Evolutionary conservation across 2,888 invertebrate species (phyloP), one percentile per base, ranked within the genome.

Genomic region (Lycophotia porphyrea): DNA sequence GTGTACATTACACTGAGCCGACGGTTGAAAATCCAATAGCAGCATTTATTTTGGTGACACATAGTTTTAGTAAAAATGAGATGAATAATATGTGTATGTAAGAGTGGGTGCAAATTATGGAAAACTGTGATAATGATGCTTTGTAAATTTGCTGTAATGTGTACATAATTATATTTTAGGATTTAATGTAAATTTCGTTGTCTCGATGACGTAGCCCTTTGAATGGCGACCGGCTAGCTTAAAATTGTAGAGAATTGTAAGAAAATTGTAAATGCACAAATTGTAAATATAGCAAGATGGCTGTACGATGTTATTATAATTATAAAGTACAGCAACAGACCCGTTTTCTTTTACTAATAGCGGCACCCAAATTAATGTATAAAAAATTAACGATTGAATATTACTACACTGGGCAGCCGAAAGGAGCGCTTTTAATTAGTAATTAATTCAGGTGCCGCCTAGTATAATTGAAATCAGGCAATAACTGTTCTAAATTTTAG

Each of bases 111-210:
- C 92, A 92, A 92, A 92, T 91, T 92, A 93, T 93, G 93, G 90
- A 93, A 93, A 87, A 87, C 95, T 95, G 95, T 95, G 95, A 95
- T 95, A 95, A 88, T 91, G 83, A 91, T 86, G 92, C 90, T 93
- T 92, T 93, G 93, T 93, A 92, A 92, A 92, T 91, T 89, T 90
- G 93, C 92, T 91, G 85, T 88, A 84, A 88, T 88, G 85, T 90
- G 89, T 90, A 89, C 84, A 88, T 91, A 90, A 73, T 42, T 69
- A 80, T 81, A 83, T 66, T 36, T 80, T 78, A 80, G 66, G 47
- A 7, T 70, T 63, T 77, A 76, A 58, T 75, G 70, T 87, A 71
- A 71, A 69, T 80, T 68, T 52, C 65, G 34, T 70, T 66, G 61
- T 74, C 55, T 58, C 36, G 64, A 68, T 55, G 81, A 71, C 47